Percentiles rank a stretch among this genome's conserved stretches.
These are phyloP conservation scores for Corythornis vintsioides DNA, from an alignment of 2,113 vertebrate species.

Conservation along the genomic window DNA sequence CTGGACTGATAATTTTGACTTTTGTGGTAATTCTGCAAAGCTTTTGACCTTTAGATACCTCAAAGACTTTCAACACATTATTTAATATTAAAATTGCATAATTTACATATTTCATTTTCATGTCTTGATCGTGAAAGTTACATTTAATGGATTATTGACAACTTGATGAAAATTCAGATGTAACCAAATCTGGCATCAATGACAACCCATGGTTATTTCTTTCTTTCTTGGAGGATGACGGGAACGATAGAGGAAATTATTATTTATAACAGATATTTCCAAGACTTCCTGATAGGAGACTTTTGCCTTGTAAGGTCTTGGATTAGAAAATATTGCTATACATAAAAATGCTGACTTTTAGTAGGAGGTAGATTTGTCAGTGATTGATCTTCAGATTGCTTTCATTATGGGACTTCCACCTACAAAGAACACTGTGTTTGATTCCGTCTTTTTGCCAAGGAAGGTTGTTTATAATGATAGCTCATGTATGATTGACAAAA, in stretches of 20 bases:
- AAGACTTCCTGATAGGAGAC: background rate
- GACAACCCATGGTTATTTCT: background rate
- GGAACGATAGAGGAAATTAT: background rate
- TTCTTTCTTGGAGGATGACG: background rate
- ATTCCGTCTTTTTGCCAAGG: background rate
- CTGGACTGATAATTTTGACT: background rate
- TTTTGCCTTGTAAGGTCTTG: background rate
- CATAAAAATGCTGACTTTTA: background rate
- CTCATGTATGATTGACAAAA: background rate
- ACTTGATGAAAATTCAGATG: background rate
- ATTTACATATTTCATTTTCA: background rate
- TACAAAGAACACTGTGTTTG: background rate
- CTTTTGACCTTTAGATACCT: background rate
- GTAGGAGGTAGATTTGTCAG: background rate
- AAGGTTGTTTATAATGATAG: background rate
- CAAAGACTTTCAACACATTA: background rate
- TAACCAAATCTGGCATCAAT: background rate
- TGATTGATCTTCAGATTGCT: background rate
- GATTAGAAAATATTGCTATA: background rate
- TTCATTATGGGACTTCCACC: background rate
- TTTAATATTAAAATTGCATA: background rate
- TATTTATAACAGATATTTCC: background rate
- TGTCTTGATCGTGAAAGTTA: background rate
- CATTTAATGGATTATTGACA: background rate
- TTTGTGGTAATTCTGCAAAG: background rate